phyloP scores from a whole-genome alignment of 2,888 invertebrate species.

The Chalcosyrphus nemorum region DNA sequence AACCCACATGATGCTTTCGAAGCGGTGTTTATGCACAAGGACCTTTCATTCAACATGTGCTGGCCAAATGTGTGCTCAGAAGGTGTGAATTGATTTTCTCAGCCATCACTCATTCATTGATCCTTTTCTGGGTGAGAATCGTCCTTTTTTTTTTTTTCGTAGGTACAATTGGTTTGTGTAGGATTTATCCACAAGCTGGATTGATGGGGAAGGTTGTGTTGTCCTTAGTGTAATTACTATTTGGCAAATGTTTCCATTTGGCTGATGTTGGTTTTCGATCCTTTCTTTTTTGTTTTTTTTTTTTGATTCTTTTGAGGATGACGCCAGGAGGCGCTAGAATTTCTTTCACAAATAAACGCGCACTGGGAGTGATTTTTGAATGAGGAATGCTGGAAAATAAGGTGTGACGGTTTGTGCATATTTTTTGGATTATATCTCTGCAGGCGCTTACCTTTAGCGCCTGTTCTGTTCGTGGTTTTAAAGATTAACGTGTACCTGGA shows the following conservation, averaged over 20 bases:
- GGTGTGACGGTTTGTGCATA: conserved; percentile 29
- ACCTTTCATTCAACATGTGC: conserved; percentile 80
- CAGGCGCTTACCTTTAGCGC: conserved; percentile 27
- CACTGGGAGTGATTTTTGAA: background rate
- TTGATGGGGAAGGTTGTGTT: conserved; percentile 25
- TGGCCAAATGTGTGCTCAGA: conserved; percentile 78
- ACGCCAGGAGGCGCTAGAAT: conserved; percentile 62
- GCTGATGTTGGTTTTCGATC: conserved; percentile 18
- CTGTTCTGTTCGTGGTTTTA: background rate
- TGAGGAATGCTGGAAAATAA: conserved; percentile 28
- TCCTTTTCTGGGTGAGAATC: conserved; percentile 23
- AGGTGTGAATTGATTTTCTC: conserved; percentile 71
- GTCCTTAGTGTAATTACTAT: conserved; percentile 25
- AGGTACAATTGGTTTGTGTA: conserved; percentile 1
- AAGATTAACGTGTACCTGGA: background rate
- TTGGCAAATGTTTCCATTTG: conserved; percentile 35
- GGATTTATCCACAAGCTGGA: conserved; percentile 25
- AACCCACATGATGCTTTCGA: conserved; percentile 62
- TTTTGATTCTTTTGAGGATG: conserved; percentile 52
- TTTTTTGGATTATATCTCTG: conserved; percentile 41
- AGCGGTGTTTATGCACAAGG: conserved; percentile 66
- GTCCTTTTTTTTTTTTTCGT: background rate
- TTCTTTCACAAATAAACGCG: conserved; percentile 36
- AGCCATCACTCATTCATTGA: conserved; percentile 62
- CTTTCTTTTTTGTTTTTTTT: too few relatives aligned